Base-by-base conservation (phyloP, 2,797 vertebrate genomes). In the Scolopax rusticola region DNA sequence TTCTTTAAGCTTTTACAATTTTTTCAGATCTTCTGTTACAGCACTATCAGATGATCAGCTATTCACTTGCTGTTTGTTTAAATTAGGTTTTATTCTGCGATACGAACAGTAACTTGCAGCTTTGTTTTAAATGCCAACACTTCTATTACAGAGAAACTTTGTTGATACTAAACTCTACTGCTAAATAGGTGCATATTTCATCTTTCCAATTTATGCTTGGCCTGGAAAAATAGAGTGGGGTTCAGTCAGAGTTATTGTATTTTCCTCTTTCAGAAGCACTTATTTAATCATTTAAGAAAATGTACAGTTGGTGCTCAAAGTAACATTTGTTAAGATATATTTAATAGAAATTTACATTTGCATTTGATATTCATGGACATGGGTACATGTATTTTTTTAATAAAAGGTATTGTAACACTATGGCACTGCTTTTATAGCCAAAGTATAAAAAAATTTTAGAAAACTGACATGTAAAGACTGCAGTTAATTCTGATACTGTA, bases 311-410 rank as follows among this genome's bases (percentile, higher is more conserved):
- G 98, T 98, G 98, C 98, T 98, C 96, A 97, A 97, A 98, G 96
- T 98, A 97, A 97, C 97, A 97, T 97, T 97, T 96, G 97, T 97
- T 98, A 95, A 98, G 97, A 97, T 98, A 98, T 98, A 98, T 98
- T 98, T 98, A 98, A 98, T 98, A 98, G 97, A 97, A 97, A 97
- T 97, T 96, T 95, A 95, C 97, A 97, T 97, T 98, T 98, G 98
- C 97, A 97, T 98, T 98, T 98, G 98, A 98, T 98, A 98, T 97
- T 98, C 97, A 98, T 97, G 96, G 84, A 97, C 97, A 97, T 98
- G 97, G 95, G 97, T 97, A 98, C 97, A 91, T 98, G 97, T 98
- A 98, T 98, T 98, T 98, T 98, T 98, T 98, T 98, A 98, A 98
- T 93, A 98, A 98, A 95, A 97, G 94, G 91, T 97, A 96, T 97